Evolutionary conservation across 2,113 vertebrate genomes (phyloP), one percentile per base, ranked within the genome.

Genomic region (Myxocyprinus asiaticus): DNA sequence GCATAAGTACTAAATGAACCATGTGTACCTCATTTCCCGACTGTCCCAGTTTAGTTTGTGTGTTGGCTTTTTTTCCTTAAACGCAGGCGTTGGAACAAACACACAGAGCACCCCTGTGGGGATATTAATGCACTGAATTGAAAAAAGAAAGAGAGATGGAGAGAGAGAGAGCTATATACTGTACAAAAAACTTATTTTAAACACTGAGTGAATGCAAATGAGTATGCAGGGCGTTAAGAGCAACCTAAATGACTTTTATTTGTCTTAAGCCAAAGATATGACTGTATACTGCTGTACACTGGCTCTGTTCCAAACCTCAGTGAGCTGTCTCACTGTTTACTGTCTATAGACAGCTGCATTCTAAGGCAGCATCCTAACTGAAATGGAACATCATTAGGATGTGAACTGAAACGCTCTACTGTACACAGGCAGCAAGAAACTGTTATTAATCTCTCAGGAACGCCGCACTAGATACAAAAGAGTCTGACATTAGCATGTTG

Each of bases 81-180:
- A 93, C 86, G 88, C 89, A 89, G 89, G 90, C 90, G 88, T 93
- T 92, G 91, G 84, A 92, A 91, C 85, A 89, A 88, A 91, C 89
- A 89, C 78, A 82, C 79, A 67, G 85, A 76, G 80, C 22, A 76
- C 87, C 89, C 90, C 89, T 82, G 80, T 86, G 89, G 91, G 90
- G 88, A 82, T 88, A 73, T 89, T 88, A 89, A 88, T 77, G 81
- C 74, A 71, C 78, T 73, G 89, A 90, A 87, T 81, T 87, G 86
- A 86, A 89, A 33, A 33, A 80, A 79, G 80, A 86, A 7, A 61
- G 78, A 79, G 47, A 75, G 80, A 82, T 82, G 78, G 50, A 83
- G 44, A 81, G 66, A 85, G 62, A 12, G 2, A 50, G 15, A 79
- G 78, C 15, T 77, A 83, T 86, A 80, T 79, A 85, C 70, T 87